Base-by-base conservation (phyloP, 2,113 vertebrate genomes). In the Perca flavescens region DNA sequence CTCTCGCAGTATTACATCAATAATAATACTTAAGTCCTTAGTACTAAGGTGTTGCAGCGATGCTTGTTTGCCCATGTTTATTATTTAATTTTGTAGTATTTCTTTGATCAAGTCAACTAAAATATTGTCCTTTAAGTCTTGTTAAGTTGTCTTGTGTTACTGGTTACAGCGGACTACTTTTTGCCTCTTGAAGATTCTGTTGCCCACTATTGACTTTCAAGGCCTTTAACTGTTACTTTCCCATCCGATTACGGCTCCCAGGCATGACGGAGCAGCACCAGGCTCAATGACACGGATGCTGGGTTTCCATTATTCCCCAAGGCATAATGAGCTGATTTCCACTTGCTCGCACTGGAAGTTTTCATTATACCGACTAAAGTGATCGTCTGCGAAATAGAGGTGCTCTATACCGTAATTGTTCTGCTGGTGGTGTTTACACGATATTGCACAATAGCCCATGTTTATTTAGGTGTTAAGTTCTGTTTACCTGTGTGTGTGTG, bases 331-430 rank as follows among this genome's bases (percentile, higher is more conserved):
- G 86, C 77, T 10, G 16, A 83, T 86, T 86, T 90, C 84, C 70
- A 70, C 87, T 87, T 76, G 69, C 75, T 79, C 16, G 64, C 75
- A 63, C 73, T 74, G 65, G 70, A 89, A 84, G 82, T 87, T 95
- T 93, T 91, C 89, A 94, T 92, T 86, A 89, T 70, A 56, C 46
- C 11, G 52, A 74, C 73, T 84, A 65, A 87, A 91, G 81, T 88
- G 86, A 74, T 88, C 58, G 53, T 91, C 90, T 93, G 83, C 34
- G 16, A 86, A 75, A 86, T 62, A 77, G 67, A 76, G 63, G 58
- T 53, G 22, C 69, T 86, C 76, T 80, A 91, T 91, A 74, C 79
- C 36, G 62, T 93, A 91, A 95, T 94, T 93, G 83, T 81, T 74
- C 61, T 58, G 60, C 74, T 74, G 31, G 49, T 89, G 15, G 75